Percentiles rank a stretch among this genome's conserved stretches.
These are phyloP conservation scores for Parascotia fuliginaria DNA, from an alignment of 2,888 invertebrate species.

Conservation along the genomic window DNA sequence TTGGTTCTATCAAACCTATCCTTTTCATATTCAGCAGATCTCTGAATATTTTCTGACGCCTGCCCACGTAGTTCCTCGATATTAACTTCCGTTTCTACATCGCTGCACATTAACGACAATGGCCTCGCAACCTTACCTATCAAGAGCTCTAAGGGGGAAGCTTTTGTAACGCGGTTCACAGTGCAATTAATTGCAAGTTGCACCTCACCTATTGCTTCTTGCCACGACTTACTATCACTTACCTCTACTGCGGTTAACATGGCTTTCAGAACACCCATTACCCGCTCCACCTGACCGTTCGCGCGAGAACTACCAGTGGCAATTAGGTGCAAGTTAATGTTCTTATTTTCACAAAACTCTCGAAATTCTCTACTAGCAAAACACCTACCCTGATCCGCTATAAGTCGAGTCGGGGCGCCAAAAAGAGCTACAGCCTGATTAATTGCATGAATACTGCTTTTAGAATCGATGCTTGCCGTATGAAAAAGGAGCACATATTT, in stretches of 20 bases:
- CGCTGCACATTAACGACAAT: conserved; percentile 12
- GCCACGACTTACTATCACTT: conserved; percentile 33
- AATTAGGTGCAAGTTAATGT: not conserved
- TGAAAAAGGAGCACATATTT: conserved; percentile 9
- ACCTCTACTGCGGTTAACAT: conserved; percentile 43
- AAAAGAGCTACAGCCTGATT: not conserved
- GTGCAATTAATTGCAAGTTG: conserved; percentile 20
- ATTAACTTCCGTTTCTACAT: not conserved
- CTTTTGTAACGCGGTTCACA: conserved; percentile 44
- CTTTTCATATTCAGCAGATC: not conserved
- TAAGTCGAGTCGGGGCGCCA: not conserved
- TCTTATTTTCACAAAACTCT: not conserved
- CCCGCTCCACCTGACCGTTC: conserved; percentile 1
- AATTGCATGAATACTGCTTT: not conserved
- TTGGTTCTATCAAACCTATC: not conserved
- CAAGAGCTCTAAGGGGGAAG: conserved; percentile 42
- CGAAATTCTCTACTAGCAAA: conserved; percentile 1
- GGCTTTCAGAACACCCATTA: not conserved
- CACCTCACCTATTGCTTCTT: conserved; percentile 39
- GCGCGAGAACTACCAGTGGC: conserved; percentile 1
- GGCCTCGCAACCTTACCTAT: conserved; percentile 38
- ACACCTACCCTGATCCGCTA: conserved; percentile 4
- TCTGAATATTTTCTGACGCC: not conserved
- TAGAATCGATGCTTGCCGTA: not conserved
- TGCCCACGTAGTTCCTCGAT: not conserved